These are phyloP conservation scores for Dryocosmus kuriphilus DNA, from an alignment of 2,888 invertebrate species.

Conservation along the genomic window DNA sequence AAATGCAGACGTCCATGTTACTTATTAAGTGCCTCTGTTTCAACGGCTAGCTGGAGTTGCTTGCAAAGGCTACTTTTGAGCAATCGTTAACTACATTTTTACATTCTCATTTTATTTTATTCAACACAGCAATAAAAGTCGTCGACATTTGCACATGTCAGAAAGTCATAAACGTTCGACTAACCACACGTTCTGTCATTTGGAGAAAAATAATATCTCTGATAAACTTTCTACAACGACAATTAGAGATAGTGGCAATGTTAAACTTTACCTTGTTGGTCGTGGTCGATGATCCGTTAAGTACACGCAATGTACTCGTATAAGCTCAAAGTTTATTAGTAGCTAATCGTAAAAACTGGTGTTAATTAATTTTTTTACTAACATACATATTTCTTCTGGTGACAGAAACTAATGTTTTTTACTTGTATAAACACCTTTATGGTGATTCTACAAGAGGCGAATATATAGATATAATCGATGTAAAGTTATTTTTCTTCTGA, in stretches of 20 bases:
- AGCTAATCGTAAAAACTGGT: not conserved
- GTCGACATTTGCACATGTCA: not conserved
- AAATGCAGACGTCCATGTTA: slow-evolving; percentile 6
- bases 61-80: not conserved
- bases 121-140: not conserved
- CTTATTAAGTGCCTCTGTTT: slow-evolving; percentile 14
- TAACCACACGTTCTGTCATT: slow-evolving; percentile 20
- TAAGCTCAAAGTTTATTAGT: not conserved
- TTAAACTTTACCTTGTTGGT: slow-evolving; percentile 11
- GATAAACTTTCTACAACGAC: slow-evolving; percentile 18
- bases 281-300: slow-evolving; percentile 18
- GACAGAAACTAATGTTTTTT: not conserved
- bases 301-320: slow-evolving; percentile 25
- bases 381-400: not conserved
- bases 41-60: slow-evolving; percentile 1
- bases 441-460: no score
- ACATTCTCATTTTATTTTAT: not conserved
- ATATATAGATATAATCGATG: no score
- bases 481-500: no score
- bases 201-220: slow-evolving; percentile 3
- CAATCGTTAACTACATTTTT: not conserved
- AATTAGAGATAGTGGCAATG: slow-evolving; percentile 23
- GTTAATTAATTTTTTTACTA: not conserved
- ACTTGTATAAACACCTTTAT: no score
- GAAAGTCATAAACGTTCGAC: slow-evolving; percentile 3